Conservation (phyloP, 2,113 vertebrate genomes). For the Sakesphorus luctuosus region DNA sequence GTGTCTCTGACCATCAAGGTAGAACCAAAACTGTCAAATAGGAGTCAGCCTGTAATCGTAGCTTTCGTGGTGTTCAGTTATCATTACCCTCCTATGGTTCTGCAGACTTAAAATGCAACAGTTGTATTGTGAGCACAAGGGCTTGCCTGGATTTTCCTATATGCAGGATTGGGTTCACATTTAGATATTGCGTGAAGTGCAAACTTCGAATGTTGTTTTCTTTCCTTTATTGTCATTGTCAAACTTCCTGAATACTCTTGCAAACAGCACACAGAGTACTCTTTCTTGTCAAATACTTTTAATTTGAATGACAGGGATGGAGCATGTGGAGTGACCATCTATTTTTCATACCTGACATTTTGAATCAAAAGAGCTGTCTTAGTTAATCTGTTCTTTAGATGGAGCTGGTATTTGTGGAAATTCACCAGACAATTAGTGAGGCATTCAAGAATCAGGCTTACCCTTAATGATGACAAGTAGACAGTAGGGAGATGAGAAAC, state of each 20-base stretch:
- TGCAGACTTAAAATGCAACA: background rate
- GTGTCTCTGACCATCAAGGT: background rate
- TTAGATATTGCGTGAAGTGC: background rate
- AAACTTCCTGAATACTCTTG: background rate
- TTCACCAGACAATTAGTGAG: background rate
- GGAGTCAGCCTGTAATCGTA: background rate
- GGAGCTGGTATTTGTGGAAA: background rate
- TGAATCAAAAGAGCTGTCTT: constrained; percentile 4
- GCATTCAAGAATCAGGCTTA: background rate
- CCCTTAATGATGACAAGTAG: background rate
- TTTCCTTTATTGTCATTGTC: background rate
- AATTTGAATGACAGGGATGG: background rate
- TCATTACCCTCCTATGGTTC: background rate
- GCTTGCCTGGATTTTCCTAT: background rate
- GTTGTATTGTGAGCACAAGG: background rate
- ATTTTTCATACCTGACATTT: constrained; percentile 37
- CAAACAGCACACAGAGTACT: background rate
- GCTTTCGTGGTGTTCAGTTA: background rate
- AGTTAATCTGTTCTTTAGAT: background rate
- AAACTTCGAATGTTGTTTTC: background rate
- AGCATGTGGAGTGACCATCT: background rate
- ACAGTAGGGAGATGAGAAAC: background rate
- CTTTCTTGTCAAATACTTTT: background rate
- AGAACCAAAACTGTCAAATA: background rate
- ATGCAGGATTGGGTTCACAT: background rate